Conservation (phyloP, 2,888 invertebrate species). For the Diloba caeruleocephala region DNA sequence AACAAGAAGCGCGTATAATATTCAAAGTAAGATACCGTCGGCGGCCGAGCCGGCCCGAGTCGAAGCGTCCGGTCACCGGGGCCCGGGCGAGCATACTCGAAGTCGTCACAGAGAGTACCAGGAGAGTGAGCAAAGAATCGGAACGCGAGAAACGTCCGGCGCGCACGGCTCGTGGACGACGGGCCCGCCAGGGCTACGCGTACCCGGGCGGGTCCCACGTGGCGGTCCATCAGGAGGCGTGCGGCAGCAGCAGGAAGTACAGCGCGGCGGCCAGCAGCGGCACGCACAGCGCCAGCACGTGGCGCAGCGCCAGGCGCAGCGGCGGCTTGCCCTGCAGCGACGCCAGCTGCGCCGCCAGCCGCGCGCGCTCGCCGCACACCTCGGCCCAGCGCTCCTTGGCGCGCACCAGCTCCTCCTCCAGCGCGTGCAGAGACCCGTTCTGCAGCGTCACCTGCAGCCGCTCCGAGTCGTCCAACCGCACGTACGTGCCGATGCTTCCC, state of each 20-base stretch:
- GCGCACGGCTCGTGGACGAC: slow-evolving; percentile 14
- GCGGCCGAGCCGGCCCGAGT: slow-evolving; percentile 40
- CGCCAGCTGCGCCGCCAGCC: slow-evolving; percentile 88
- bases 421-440: slow-evolving; percentile 89
- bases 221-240: slow-evolving; percentile 91
- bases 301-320: slow-evolving; percentile 83
- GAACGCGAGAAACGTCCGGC: slow-evolving; percentile 16
- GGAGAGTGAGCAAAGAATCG: slow-evolving; percentile 60
- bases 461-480: slow-evolving; percentile 71
- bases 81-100: slow-evolving; percentile 28
- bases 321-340: slow-evolving; percentile 86
- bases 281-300: slow-evolving; percentile 82
- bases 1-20: slow-evolving; percentile 62
- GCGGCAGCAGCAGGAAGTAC: slow-evolving; percentile 89
- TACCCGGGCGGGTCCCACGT: slow-evolving; percentile 82
- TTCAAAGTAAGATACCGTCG: slow-evolving; percentile 58
- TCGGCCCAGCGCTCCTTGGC: slow-evolving; percentile 93
- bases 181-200: slow-evolving; percentile 37
- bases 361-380: slow-evolving; percentile 90
- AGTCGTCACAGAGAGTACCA: slow-evolving; percentile 43
- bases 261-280: slow-evolving; percentile 88
- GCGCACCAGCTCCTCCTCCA: slow-evolving; percentile 92
- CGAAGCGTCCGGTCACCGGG: slow-evolving; percentile 32
- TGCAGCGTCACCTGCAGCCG: slow-evolving; percentile 75
- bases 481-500: slow-evolving; percentile 60